These are phyloP conservation scores for Gallinago jamesoni DNA, from an alignment of 2,113 vertebrate species.

Conservation along the genomic window DNA sequence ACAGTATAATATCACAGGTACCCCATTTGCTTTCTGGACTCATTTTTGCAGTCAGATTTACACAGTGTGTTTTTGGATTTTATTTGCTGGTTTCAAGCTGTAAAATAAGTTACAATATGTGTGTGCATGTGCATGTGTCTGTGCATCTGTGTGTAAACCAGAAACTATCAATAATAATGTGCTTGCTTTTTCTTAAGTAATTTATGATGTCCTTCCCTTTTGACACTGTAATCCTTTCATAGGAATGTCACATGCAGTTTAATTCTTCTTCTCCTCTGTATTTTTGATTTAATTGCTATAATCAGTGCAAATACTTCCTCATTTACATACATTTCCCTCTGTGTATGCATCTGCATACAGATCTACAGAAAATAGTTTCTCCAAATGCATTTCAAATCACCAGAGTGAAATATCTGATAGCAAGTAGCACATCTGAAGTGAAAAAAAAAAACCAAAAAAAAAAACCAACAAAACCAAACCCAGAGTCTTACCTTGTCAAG, in stretches of 20 bases:
- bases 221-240: neutral
- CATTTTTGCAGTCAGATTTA: neutral
- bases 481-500: neutral
- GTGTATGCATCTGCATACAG: neutral
- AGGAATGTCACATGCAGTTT: neutral
- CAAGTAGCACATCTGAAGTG: neutral
- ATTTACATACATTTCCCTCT: conserved; percentile 29
- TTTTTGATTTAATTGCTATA: conserved; percentile 50
- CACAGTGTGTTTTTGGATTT: neutral
- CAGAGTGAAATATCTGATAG: neutral
- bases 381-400: conserved; percentile 17
- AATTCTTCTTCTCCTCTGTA: conserved; percentile 11
- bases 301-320: conserved; percentile 5
- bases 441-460: neutral
- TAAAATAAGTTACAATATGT: neutral
- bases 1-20: neutral
- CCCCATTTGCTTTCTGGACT: neutral
- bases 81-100: neutral
- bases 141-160: neutral
- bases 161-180: neutral
- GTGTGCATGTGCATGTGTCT: neutral
- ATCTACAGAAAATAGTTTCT: conserved; percentile 15
- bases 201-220: conserved; percentile 28
- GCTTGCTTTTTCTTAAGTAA: neutral
- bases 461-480: neutral